Base-by-base conservation (phyloP, 2,888 invertebrate genomes). In the Tachina fera region DNA sequence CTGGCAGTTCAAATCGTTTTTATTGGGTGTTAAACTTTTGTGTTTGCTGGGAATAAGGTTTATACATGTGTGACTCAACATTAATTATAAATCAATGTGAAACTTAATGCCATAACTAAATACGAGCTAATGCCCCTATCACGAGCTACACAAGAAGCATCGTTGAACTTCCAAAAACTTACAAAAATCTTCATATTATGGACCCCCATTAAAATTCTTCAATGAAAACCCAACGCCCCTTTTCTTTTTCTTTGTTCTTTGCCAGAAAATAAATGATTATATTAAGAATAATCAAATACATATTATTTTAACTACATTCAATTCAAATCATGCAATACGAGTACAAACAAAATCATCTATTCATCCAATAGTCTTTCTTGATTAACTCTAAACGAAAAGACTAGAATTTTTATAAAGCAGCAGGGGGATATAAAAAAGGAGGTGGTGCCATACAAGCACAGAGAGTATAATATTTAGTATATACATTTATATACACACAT, bases 201-300 rank as follows among this genome's bases (percentile, higher is more conserved):
- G 31, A 14, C 43, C 68, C 51, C 65, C 14, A 60, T 58, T 19
- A 56, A 58, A 19, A 53, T 41, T 47, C 3, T 47, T 14, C 9
- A 41, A 16, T 41, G 9, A 41, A 58, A 3, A 47, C 19, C 45
- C 56, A 6, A 9, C 9, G 10, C 41, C 19, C 9, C 13, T 39
- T 13, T 53, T 22, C 41, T n/a, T 5, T 31, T 31, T 31, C 31
- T 31, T 31, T 31, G 31, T 31, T 31, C 31, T 31, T 31, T 31
- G 53, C n/a, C 53, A 60, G 49, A 70, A 60, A 63, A 39, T 16
- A 60, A 68, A 77, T 74, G 72, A 74, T 81, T 74, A 47, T 49
- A 82, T 81, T 82, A 68, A 67, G 74, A 68, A 79, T 74, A 85
- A 85, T 85, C 78, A 85, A 82, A 86, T 65, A 75, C 67, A 75